Base-by-base conservation (phyloP, 2,113 vertebrate species). In the Pedionomus torquatus region DNA sequence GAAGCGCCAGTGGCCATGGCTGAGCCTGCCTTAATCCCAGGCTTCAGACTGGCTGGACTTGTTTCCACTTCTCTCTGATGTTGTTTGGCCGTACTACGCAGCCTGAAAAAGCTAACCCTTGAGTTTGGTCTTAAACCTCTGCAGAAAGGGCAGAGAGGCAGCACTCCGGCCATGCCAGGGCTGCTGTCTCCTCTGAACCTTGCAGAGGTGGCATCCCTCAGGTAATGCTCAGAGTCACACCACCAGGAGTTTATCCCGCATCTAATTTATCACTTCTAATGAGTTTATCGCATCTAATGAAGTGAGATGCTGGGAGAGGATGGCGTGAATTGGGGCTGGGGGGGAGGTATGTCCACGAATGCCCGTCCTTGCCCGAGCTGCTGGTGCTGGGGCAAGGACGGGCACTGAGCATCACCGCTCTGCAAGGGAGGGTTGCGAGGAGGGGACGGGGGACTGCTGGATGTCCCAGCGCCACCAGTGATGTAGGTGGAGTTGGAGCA, bases 151-250 rank as follows among this genome's bases (percentile, higher is more conserved):
- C 87, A 71, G 75, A 39, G 63, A 81, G 46, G 23, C 2, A 11
- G 3, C 79, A 44, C 37, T 83, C 6, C 2, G 2, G 37, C 79
- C 6, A 0, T 37, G 35, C 74, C 78, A 21, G 69, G 30, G 69
- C 51, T 10, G 3, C 52, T 4, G 0, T 37, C 24, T 61, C 33
- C 54, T 41, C 66, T 58, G 63, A 51, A 18, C 51, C 68, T 44
- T 3, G 1, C 0, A 0, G 64, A 0, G 0, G 11, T 81, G 46
- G 51, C 63, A 19, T 33, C 21, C 39, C 48, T 51, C 49, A 14
- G 65, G 63, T 64, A 17, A 60, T 10, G n/a, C 19, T 71, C 30
- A 48, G 78, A 55, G 51, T 44, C 83, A 63, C 37, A 7, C 4
- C 63, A 28, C 14, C 37, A 21, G 30, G 1, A 35, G 8, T 24